These are phyloP conservation scores for Oscheius sp. DNA, from an alignment of 2,888 invertebrate genomes.

Conservation along the genomic window DNA sequence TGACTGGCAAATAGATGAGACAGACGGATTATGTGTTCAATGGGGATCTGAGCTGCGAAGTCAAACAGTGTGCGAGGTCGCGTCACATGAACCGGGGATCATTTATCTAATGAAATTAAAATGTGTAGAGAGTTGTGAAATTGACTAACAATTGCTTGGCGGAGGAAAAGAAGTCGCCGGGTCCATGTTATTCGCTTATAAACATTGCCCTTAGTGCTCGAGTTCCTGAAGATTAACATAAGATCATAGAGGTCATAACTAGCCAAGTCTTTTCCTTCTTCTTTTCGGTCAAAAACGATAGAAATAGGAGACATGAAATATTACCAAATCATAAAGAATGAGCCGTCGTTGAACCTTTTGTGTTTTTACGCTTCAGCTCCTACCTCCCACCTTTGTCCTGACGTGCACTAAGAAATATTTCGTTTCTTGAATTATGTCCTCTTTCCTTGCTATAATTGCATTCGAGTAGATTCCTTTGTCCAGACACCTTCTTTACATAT, in stretches of 20 bases:
- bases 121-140: constrained; percentile 5
- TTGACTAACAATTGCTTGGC: not conserved
- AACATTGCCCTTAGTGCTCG: constrained; percentile 6
- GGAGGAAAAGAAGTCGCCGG: not conserved
- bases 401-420: constrained; percentile 18
- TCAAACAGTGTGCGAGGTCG: constrained; percentile 36
- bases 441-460: too few relatives aligned
- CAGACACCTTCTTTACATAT: too few relatives aligned
- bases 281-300: constrained; percentile 12
- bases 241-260: not conserved
- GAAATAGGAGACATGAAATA: constrained; percentile 1
- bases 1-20: constrained; percentile 30
- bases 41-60: constrained; percentile 36
- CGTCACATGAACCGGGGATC: constrained; percentile 37
- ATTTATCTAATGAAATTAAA: constrained; percentile 12
- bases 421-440: not conserved
- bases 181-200: not conserved
- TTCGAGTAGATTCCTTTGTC: too few relatives aligned
- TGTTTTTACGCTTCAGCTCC: constrained; percentile 24
- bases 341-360: constrained; percentile 22
- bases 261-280: too few relatives aligned
- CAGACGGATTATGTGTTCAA: constrained; percentile 37
- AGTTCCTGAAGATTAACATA: too few relatives aligned
- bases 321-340: not conserved
- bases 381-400: constrained; percentile 32